A percentile compares a stretch with the other conserved stretches of the same genome.
Conservation (phyloP, 2,113 vertebrate species). For the Emydura subglobosa region DNA sequence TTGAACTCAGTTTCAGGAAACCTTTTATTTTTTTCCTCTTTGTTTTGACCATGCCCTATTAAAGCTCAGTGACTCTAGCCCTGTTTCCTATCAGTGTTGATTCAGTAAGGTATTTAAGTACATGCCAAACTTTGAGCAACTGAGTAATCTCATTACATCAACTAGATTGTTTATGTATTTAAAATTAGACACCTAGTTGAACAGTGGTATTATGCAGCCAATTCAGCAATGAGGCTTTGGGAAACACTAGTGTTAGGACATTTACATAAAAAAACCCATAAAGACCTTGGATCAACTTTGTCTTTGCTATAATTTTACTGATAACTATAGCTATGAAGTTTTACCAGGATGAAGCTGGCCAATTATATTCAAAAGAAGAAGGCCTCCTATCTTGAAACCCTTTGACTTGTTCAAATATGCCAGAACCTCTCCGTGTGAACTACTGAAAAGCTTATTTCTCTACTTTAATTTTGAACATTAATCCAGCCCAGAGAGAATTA, state of each 20-base stretch:
- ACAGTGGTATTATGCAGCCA: neutral
- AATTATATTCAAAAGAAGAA: neutral
- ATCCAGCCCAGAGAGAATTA: neutral
- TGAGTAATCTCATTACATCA: neutral
- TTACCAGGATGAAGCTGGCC: neutral
- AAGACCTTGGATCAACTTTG: accelerated
- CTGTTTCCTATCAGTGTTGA: neutral
- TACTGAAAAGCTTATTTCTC: neutral
- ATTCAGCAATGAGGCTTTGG: neutral
- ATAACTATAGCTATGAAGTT: neutral
- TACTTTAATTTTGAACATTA: neutral
- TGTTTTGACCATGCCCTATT: neutral
- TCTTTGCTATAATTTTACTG: neutral
- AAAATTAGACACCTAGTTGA: neutral
- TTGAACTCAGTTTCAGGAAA: neutral
- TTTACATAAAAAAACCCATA: neutral
- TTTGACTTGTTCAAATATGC: neutral
- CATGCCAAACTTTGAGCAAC: neutral
- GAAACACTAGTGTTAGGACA: accelerated
- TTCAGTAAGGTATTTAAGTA: neutral
- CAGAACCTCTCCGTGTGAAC: neutral
- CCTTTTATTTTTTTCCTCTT: neutral
- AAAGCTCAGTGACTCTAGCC: neutral
- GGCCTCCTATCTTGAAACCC: neutral
- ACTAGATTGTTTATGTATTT: neutral